Conservation (phyloP, 2,797 vertebrate genomes). For the Peromyscus melanophrys region DNA sequence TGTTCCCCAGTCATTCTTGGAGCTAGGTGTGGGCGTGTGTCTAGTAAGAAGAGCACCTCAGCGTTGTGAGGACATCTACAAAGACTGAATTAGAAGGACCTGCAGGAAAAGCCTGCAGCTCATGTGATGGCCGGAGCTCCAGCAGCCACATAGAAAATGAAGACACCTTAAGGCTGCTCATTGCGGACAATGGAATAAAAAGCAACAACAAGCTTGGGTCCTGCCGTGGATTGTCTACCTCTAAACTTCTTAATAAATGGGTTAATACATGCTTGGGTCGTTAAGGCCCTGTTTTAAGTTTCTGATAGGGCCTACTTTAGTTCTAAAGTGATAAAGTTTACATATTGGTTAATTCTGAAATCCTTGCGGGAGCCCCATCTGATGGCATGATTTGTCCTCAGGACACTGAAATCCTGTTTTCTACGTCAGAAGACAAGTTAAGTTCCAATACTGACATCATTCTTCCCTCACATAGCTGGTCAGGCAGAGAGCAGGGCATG, state of each 20-base stretch:
- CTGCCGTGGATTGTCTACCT: not conserved
- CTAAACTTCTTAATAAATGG: constrained; percentile 27
- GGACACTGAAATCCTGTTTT: not conserved
- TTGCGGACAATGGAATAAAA: constrained; percentile 1
- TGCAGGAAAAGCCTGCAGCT: constrained; percentile 31
- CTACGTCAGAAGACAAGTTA: not conserved
- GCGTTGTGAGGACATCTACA: not conserved
- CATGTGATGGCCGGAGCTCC: not conserved
- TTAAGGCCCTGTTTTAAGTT: not conserved
- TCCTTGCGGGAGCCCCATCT: not conserved
- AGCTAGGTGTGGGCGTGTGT: not conserved
- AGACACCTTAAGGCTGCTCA: not conserved
- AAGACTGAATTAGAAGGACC: not conserved
- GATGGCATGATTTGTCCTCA: not conserved
- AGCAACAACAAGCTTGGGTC: not conserved
- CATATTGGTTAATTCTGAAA: constrained; percentile 19
- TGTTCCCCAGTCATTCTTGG: not conserved
- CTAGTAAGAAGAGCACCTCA: not conserved
- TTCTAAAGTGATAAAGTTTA: constrained; percentile 44
- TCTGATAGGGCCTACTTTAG: not conserved
- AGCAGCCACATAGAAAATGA: not conserved
- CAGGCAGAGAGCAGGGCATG: not conserved
- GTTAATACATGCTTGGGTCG: constrained; percentile 2
- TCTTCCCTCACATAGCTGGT: not conserved
- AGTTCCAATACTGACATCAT: not conserved